Evolutionary conservation across 2,888 invertebrate genomes (phyloP).

Genomic region (Beris morrisii): DNA sequence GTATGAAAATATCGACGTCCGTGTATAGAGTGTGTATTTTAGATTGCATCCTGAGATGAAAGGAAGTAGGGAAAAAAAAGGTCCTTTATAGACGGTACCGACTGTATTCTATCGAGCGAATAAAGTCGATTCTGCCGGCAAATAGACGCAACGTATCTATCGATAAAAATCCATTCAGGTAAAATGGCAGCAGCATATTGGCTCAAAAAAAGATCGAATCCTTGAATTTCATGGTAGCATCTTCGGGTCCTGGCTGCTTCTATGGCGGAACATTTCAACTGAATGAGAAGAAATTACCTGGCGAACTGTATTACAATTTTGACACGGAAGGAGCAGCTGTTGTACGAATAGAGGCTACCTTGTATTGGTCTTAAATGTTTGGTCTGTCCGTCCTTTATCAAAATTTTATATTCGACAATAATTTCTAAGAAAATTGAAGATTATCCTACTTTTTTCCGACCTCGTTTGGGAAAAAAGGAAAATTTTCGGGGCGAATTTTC

Average conservation of each 20-base stretch:
- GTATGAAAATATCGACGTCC: no score
- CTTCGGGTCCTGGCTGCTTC: no score
- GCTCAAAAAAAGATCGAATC: not conserved
- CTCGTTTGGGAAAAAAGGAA: no score
- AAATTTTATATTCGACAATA: no score
- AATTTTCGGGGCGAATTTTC: no score
- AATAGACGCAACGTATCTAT: conserved; percentile 2
- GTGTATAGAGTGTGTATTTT: not conserved
- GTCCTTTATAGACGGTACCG: no score
- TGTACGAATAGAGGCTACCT: not conserved
- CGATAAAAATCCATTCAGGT: conserved; percentile 24
- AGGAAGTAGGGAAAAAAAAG: conserved; percentile 1
- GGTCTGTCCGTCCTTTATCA: no score
- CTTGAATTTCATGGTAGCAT: no score
- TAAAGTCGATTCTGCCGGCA: conserved; percentile 1
- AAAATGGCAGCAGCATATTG: conserved; percentile 7
- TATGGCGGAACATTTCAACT: not conserved
- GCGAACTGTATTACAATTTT: conserved; percentile 14
- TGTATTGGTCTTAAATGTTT: no score
- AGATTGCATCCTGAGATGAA: conserved; percentile 15
- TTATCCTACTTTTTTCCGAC: no score
- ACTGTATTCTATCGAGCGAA: conserved; percentile 13
- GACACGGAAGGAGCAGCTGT: conserved; percentile 14
- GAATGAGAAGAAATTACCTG: conserved; percentile 18
- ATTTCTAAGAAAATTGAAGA: no score